Evolutionary conservation across 2,888 invertebrate species (phyloP), one percentile per base, ranked within the genome.

Genomic region (Gari tellinella): DNA sequence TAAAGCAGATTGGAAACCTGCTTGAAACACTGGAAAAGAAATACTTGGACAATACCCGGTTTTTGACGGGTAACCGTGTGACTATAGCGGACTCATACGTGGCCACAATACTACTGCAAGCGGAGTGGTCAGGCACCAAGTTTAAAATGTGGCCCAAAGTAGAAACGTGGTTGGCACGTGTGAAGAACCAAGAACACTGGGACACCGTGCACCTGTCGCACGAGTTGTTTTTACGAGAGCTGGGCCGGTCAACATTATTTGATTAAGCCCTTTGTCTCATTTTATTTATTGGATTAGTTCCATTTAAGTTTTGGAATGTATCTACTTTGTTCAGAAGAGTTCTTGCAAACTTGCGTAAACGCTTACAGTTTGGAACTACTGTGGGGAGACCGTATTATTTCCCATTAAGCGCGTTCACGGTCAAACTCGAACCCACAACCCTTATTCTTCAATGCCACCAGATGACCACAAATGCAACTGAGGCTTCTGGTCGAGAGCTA

Each of bases 71-170:
- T 23, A 73, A 79, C 48, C 55, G 82, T 40, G 49, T 82, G 17
- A 88, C 89, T 8, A 74, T 89, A 12, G 88, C 89, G 0, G 89
- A 89, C 65, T 77, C 80, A 7, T 86, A 64, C 56, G 84, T 88
- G 12, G 89, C 85, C 10, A 85, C 86, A 1, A 72, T 87, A 12
- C 53, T 89, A 7, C 40, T 86, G 15, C 86, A 89, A 58, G 72
- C 86, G 19, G 85, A 89, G 52, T 89, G 89, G 88, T 76, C 83
- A 8, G 86, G 86, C 15, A 86, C 87, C 45, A 84, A 83, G 56
- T 85, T 88, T 48, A 78, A 77, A 46, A 84, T 89, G 81, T 89
- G 88, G 88, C 88, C 89, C 0, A 77, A 80, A 23, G 84, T 89
- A 12, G 83, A 84, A 40, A 57, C 65, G 5, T 89, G 89, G 89